These are phyloP conservation scores for Conchocele bisecta DNA, from an alignment of 2,888 invertebrate species.

Conservation along the genomic window DNA sequence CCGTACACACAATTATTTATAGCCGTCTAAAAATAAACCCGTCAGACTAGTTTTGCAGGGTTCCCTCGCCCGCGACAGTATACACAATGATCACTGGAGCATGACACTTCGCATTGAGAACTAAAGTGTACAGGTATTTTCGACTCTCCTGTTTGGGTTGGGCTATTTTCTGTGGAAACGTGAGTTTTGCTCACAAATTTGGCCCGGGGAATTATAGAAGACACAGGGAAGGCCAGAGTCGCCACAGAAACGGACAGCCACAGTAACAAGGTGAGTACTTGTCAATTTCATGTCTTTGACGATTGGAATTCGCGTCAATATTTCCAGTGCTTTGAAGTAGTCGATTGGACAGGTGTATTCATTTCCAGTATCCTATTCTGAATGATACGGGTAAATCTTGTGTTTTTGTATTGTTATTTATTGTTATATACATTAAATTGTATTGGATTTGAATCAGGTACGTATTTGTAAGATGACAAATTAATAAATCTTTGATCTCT, in stretches of 20 bases:
- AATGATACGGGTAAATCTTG: background rate
- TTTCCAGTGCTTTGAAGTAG: slow-evolving; percentile 16
- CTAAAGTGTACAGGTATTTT: slow-evolving; percentile 56
- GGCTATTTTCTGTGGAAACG: slow-evolving; percentile 35
- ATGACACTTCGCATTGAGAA: slow-evolving; percentile 18
- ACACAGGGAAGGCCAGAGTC: too few species aligned
- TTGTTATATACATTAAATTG: background rate
- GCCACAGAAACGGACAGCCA: too few species aligned
- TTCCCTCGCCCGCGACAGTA: slow-evolving; percentile 34
- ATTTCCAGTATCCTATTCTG: too few species aligned
- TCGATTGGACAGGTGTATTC: slow-evolving; percentile 11
- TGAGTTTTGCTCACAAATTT: slow-evolving; percentile 18
- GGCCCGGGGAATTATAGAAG: too few species aligned
- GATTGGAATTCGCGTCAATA: too few species aligned
- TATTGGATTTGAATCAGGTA: too few species aligned
- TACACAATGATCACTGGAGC: slow-evolving; percentile 32
- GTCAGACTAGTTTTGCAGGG: slow-evolving; percentile 66
- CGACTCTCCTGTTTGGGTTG: slow-evolving; percentile 48
- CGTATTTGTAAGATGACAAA: too few species aligned
- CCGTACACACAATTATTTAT: slow-evolving; percentile 17
- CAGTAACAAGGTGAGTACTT: too few species aligned
- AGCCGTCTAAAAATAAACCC: slow-evolving; percentile 51
- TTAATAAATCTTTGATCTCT: too few species aligned
- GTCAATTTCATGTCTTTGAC: too few species aligned
- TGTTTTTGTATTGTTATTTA: background rate